These are phyloP conservation scores for Drosophila anomalata DNA, from an alignment of 2,888 invertebrate species.

Conservation along the genomic window DNA sequence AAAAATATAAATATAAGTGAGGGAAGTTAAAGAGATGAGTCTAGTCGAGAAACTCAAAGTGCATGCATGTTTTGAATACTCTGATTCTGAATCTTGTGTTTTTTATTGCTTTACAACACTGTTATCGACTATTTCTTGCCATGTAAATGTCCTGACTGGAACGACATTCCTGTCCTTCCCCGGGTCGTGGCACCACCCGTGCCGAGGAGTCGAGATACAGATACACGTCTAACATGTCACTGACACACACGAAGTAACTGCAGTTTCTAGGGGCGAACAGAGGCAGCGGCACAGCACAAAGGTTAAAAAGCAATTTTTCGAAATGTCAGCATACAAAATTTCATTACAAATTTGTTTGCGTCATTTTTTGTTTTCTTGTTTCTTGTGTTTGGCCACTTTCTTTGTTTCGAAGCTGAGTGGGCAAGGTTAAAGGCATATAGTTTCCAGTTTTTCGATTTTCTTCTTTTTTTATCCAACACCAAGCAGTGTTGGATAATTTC, in stretches of 20 bases:
- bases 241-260: slow-evolving; percentile 59
- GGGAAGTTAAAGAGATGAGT: too few relatives aligned
- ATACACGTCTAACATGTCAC: slow-evolving; percentile 77
- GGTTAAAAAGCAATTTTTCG: slow-evolving; percentile 78
- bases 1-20: neutral
- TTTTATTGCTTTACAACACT: neutral
- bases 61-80: too few relatives aligned
- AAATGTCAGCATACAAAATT: slow-evolving; percentile 78
- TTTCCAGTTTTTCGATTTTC: neutral
- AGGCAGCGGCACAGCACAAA: slow-evolving; percentile 50
- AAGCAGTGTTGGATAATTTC: neutral
- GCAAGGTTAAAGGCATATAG: neutral
- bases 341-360: slow-evolving; percentile 79
- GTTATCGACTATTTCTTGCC: neutral
- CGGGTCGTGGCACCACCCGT: slow-evolving; percentile 27
- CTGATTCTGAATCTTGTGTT: neutral
- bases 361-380: slow-evolving; percentile 59
- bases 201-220: slow-evolving; percentile 45
- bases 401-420: slow-evolving; percentile 27
- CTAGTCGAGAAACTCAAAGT: too few relatives aligned
- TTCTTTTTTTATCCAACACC: neutral
- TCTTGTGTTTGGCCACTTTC: slow-evolving; percentile 14
- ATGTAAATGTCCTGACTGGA: slow-evolving; percentile 11
- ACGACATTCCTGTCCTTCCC: slow-evolving; percentile 1
- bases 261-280: slow-evolving; percentile 15